Evolutionary conservation across 2,113 vertebrate genomes (phyloP).

Genomic region (Catharus minimus): DNA sequence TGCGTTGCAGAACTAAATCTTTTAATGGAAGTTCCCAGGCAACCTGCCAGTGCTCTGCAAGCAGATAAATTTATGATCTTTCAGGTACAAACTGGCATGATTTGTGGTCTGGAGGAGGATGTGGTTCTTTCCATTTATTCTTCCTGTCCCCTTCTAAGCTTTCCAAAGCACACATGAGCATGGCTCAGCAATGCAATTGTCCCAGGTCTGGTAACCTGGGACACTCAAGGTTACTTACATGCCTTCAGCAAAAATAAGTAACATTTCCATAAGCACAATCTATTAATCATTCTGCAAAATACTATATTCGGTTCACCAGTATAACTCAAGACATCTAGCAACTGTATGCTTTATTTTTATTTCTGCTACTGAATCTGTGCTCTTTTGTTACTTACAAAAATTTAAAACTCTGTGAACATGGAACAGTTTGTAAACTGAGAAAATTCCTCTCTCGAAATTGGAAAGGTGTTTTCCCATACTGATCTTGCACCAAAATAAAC

Average conservation of each 20-base stretch:
- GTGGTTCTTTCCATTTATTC: not conserved
- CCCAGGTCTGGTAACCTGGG: not conserved
- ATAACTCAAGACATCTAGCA: not conserved
- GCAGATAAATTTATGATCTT: slow-evolving; percentile 44
- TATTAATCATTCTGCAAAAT: not conserved
- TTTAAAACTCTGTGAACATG: not conserved
- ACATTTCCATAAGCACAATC: not conserved
- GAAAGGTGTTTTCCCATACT: not conserved
- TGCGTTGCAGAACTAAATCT: not conserved
- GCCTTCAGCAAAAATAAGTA: not conserved
- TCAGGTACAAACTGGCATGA: slow-evolving; percentile 57
- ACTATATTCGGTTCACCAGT: not conserved
- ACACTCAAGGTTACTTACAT: not conserved
- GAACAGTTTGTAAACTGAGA: not conserved
- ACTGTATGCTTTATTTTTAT: not conserved
- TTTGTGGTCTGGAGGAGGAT: slow-evolving; percentile 18
- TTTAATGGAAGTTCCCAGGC: slow-evolving; percentile 27
- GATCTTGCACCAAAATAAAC: not conserved
- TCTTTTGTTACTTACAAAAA: not conserved
- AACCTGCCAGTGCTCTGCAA: slow-evolving; percentile 19
- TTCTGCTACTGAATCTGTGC: not conserved
- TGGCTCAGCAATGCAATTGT: not conserved
- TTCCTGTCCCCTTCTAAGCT: not conserved
- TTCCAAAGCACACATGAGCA: not conserved
- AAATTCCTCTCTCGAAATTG: not conserved